Conservation (phyloP, 2,113 vertebrate genomes). For the Sphyrna mokarran region DNA sequence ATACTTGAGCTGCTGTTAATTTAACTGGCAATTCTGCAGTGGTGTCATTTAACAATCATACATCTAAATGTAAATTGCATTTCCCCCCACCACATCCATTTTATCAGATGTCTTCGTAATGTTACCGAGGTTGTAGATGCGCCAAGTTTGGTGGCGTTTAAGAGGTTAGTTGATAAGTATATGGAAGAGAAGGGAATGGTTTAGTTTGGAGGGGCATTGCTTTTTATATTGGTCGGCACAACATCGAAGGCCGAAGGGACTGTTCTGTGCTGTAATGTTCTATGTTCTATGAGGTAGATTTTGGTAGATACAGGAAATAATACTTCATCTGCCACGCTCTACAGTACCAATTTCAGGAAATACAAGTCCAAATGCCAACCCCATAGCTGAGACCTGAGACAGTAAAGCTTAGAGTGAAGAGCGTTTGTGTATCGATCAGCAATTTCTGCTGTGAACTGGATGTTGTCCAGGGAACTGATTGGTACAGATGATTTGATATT, state of each 20-base stretch:
- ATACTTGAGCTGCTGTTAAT: background rate
- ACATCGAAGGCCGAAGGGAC: too few species aligned
- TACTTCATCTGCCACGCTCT: background rate
- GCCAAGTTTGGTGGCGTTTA: too few species aligned
- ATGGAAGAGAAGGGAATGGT: too few species aligned
- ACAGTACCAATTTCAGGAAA: background rate
- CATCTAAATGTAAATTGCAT: background rate
- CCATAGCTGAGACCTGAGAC: background rate
- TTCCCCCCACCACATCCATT: background rate
- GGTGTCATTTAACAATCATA: background rate
- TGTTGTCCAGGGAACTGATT: background rate
- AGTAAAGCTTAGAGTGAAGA: background rate
- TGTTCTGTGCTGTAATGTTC: too few species aligned
- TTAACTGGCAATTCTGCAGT: background rate
- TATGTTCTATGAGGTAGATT: too few species aligned
- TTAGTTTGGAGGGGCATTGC: too few species aligned
- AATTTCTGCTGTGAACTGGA: background rate
- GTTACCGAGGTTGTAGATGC: too few species aligned
- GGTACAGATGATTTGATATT: background rate
- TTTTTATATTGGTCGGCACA: too few species aligned
- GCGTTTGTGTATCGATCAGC: background rate
- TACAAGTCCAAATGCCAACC: background rate
- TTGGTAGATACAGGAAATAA: background rate
- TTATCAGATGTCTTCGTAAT: background rate
- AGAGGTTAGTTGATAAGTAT: too few species aligned